phyloP scores from a whole-genome alignment of 2,113 vertebrate genomes.

The Larimichthys crocea region DNA sequence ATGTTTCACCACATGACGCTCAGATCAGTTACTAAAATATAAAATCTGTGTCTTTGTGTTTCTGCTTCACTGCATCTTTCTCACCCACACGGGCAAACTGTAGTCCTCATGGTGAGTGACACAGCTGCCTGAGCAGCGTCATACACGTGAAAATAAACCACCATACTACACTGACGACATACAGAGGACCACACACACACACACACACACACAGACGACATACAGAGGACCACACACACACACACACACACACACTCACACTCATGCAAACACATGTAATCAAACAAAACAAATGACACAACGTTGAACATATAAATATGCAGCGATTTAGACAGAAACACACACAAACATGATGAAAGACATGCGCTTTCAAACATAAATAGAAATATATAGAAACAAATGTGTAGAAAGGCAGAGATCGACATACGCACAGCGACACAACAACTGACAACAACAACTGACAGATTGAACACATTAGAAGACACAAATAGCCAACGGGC shows the following conservation, averaged over 20 bases:
- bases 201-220: constrained; percentile 28
- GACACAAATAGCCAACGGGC: neutral
- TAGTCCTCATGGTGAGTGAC: constrained; percentile 47
- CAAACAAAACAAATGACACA: constrained; percentile 56
- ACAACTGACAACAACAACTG: neutral
- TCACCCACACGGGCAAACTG: constrained; percentile 19
- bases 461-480: neutral
- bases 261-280: constrained; percentile 13
- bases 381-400: constrained; percentile 22
- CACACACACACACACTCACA: constrained; percentile 38
- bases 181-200: constrained; percentile 44
- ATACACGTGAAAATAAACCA: constrained; percentile 71
- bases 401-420: constrained; percentile 11
- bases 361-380: constrained; percentile 30
- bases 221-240: constrained; percentile 43
- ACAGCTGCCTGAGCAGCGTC: constrained; percentile 41
- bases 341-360: constrained; percentile 60
- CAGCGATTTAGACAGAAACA: constrained; percentile 54
- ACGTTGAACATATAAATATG: constrained; percentile 63
- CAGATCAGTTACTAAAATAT: neutral
- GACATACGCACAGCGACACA: constrained; percentile 14
- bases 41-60: neutral
- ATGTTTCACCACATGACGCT: constrained; percentile 7
- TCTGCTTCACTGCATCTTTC: neutral
- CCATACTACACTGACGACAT: constrained; percentile 48